Base-by-base conservation (phyloP, 2,113 vertebrate genomes). In the Thomomys bottae region DNA sequence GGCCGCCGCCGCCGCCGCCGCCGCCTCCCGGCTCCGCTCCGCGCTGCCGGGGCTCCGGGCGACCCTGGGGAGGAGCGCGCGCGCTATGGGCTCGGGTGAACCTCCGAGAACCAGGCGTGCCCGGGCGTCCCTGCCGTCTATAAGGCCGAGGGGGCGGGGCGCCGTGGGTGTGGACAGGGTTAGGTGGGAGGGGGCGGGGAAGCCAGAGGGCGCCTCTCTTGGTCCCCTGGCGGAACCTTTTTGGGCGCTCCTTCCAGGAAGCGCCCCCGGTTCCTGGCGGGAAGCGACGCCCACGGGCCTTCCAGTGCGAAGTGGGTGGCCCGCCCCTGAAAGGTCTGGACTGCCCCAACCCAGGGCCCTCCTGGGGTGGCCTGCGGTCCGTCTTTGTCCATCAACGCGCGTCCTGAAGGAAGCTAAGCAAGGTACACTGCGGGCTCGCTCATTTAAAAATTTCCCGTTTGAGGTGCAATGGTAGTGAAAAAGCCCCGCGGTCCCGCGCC, bases 71-170 rank as follows among this genome's bases (percentile, higher is more conserved):
- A 64, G 24, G 26, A 54, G 14, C 63, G n/a, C 59, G 40, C 42
- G 40, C 59, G 40, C 42, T 36, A 49, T 70, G 72, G 12, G 82
- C 94, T 17, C 28, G 0, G 24, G 36, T 45, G 34, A 87, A 82
- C 76, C 40, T 20, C 30, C 0, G 20, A 88, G 59, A 59, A 40
- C 17, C 10, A 3, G 63, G 72, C 38, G 73, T 34, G 49, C 73
- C 0, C 61, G 14, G 71, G 80, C 4, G 84, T 59, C 54, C 0
- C 21, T 64, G 30, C 28, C 64, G 15, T 17, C 80, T 82, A 40
- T 87, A 87, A 90, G 94, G 82, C 81, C 34, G 73, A 84, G 90
- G 88, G 79, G 96, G 96, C 89, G 96, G 95, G 93, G 95, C 96
- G 24, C 90, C 42, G 75, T 4, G 67, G 90, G 78, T 36, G 96